Conservation (phyloP, 2,888 invertebrate genomes). For the Meteorus cinctellus region DNA sequence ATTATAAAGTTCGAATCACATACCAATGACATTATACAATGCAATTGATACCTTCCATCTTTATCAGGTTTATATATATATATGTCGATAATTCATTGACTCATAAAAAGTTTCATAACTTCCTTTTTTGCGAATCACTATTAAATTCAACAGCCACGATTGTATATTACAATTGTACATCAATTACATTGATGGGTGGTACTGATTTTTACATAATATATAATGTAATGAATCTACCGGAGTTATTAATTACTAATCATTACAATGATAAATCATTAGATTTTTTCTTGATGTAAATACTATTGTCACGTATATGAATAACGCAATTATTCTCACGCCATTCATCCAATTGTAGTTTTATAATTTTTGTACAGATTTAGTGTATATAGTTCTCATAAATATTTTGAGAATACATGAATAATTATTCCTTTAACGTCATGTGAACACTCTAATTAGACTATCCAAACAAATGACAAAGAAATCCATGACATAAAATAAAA, state of each 20-base stretch:
- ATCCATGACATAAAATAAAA: neutral
- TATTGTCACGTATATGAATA: neutral
- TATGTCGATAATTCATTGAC: slow-evolving; percentile 20
- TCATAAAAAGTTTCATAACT: slow-evolving; percentile 23
- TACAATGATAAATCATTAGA: neutral
- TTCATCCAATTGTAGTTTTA: slow-evolving; percentile 52
- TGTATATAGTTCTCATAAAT: slow-evolving; percentile 58
- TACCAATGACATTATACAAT: neutral
- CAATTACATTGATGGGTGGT: slow-evolving; percentile 49
- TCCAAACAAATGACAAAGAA: slow-evolving; percentile 3
- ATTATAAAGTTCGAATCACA: neutral
- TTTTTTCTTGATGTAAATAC: slow-evolving; percentile 26
- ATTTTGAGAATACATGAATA: slow-evolving; percentile 40
- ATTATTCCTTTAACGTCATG: neutral
- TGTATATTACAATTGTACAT: slow-evolving; percentile 57
- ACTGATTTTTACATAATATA: slow-evolving; percentile 51
- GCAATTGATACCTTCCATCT: slow-evolving; percentile 9
- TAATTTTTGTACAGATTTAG: slow-evolving; percentile 66
- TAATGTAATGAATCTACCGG: slow-evolving; percentile 31
- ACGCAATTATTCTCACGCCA: neutral
- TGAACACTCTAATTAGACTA: neutral
- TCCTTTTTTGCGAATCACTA: slow-evolving; percentile 25
- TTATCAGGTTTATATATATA: slow-evolving; percentile 17
- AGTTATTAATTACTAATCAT: slow-evolving; percentile 34
- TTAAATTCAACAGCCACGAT: slow-evolving; percentile 47